Conservation (phyloP, 2,888 invertebrate genomes). For the Lycia hirtaria region DNA sequence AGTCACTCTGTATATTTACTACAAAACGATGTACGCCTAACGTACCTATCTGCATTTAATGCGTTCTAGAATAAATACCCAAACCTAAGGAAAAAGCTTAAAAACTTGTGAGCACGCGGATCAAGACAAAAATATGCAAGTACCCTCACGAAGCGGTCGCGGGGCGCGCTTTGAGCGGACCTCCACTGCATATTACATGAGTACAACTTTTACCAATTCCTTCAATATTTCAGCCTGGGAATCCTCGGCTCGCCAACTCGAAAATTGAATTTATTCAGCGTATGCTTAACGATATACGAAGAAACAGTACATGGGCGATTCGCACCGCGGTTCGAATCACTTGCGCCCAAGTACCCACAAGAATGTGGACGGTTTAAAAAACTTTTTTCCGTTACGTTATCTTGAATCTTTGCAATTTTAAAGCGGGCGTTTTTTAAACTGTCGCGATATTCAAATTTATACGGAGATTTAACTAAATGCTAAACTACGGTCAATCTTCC, state of each 20-base stretch:
- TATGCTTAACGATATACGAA: constrained; percentile 25
- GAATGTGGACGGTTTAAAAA: constrained; percentile 17
- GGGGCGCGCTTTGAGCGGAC: constrained; percentile 57
- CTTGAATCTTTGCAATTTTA: neutral
- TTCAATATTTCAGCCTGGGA: constrained; percentile 76
- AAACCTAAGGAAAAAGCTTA: constrained; percentile 44
- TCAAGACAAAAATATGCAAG: constrained; percentile 65
- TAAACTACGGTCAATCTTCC: too few species aligned
- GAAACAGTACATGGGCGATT: too few species aligned
- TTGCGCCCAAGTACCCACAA: too few species aligned
- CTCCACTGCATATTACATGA: constrained; percentile 78
- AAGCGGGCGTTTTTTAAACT: too few species aligned
- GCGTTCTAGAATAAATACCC: constrained; percentile 26
- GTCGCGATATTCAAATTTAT: too few species aligned
- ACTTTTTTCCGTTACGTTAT: neutral
- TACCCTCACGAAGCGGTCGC: constrained; percentile 46
- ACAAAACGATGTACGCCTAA: too few species aligned
- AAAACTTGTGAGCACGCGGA: constrained; percentile 37
- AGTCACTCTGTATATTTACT: too few species aligned
- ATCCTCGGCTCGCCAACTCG: constrained; percentile 50
- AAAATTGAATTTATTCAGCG: constrained; percentile 43
- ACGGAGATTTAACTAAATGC: too few species aligned
- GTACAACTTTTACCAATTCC: constrained; percentile 75
- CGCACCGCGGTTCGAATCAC: too few species aligned
- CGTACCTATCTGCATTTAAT: neutral